Evolutionary conservation across 2,888 invertebrate species (phyloP).

Genomic region (Calephelis perditalis): DNA sequence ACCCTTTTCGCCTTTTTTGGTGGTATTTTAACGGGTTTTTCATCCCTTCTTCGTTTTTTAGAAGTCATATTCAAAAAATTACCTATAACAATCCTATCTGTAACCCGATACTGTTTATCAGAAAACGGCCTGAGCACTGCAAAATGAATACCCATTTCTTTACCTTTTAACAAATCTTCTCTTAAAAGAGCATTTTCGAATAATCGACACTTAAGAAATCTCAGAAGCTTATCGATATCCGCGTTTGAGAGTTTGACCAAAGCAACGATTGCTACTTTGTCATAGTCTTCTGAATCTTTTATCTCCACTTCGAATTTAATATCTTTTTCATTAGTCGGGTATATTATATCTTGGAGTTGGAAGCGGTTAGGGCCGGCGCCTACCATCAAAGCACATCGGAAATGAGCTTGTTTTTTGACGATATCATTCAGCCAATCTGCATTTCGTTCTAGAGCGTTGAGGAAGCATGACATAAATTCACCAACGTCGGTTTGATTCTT

Average conservation of each 20-base stretch:
- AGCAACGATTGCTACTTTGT: constrained; percentile 63
- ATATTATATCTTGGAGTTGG: constrained; percentile 60
- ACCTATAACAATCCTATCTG: constrained; percentile 55
- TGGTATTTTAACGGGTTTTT: constrained; percentile 44
- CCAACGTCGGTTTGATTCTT: constrained; percentile 59
- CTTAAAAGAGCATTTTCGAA: constrained; percentile 46
- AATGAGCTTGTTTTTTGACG: constrained; percentile 51
- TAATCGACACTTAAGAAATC: constrained; percentile 52
- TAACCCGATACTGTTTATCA: constrained; percentile 57
- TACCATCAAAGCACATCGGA: constrained; percentile 57
- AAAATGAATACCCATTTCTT: constrained; percentile 54
- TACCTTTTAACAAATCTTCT: constrained; percentile 58
- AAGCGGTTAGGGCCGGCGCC: constrained; percentile 67
- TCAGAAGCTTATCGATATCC: constrained; percentile 52
- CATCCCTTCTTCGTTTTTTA: constrained; percentile 50
- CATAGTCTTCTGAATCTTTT: constrained; percentile 57
- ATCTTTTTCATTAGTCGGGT: constrained; percentile 47
- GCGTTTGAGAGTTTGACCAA: constrained; percentile 47
- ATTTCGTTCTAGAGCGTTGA: constrained; percentile 55
- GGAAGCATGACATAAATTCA: constrained; percentile 50
- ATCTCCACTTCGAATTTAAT: constrained; percentile 60
- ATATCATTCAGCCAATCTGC: constrained; percentile 57
- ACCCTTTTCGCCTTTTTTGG: constrained; percentile 45
- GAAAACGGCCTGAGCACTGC: constrained; percentile 55
- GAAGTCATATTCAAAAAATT: constrained; percentile 40